Base-by-base conservation (phyloP, 2,888 invertebrate genomes). In the Strigamia transsilvanica region DNA sequence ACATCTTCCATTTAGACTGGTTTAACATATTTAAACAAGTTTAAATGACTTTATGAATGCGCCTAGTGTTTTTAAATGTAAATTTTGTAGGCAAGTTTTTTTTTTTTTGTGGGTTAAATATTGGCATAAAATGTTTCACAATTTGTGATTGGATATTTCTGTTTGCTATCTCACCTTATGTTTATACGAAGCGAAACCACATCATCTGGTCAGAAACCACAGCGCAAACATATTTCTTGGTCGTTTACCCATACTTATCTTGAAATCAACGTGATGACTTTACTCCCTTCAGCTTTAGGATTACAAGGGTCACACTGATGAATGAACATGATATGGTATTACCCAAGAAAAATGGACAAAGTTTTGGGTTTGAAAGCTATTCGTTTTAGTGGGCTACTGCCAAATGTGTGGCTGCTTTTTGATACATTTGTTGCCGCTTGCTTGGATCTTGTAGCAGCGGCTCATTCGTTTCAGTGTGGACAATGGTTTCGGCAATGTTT, bases 321-420 rank as follows among this genome's bases (percentile, higher is more conserved):
- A 73, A 73, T 73, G 73, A 73, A 73, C 73, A 73, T 73, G 73
- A 73, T 73, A 73, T 18, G 73, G 73, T 27, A 23, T 66, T 32
- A 73, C 73, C 32, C 27, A 23, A 73, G 73, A 73, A 73, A 73
- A 73, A 73, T 73, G 73, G 73, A 73, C 73, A 23, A 73, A 73
- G 73, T 73, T 73, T 66, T 73, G 73, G 73, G 73, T 73, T 73
- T 73, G 73, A 73, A 73, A 73, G 73, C 73, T 73, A 73, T 73
- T 73, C 73, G 73, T 73, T 73, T 73, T 73, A 73, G 73, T 73
- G 73, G 73, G 73, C 73, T 32, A 73, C 32, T 73, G 73, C 73
- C 73, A 73, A 73, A 32, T 73, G 73, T 73, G 73, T 73, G 73
- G 73, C 73, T 73, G 73, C 13, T 73, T 73, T 73, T 73, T 73